Percentiles rank a stretch among this genome's conserved stretches.
Conservation (phyloP, 2,113 vertebrate species). For the Cyphomyrus discorhynchus region DNA sequence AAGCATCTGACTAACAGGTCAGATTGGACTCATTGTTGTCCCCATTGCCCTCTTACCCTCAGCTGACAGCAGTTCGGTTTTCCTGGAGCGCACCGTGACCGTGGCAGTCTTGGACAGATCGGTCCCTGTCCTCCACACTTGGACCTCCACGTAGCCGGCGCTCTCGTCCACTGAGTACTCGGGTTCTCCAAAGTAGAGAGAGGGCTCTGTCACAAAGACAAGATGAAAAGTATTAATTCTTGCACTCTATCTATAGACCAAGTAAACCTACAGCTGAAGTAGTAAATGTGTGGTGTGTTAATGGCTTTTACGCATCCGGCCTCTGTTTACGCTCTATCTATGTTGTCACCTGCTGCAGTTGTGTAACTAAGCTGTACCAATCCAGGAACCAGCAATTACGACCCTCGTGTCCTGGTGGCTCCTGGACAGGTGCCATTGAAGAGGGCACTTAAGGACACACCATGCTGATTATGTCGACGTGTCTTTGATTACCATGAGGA, state of each 20-base stretch:
- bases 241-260: background rate
- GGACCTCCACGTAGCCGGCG: constrained; percentile 66
- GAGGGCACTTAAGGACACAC: background rate
- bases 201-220: constrained; percentile 56
- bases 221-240: background rate
- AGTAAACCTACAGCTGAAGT: background rate
- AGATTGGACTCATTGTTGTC: background rate
- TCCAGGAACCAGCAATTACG: constrained; percentile 12
- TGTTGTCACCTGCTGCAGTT: constrained; percentile 9
- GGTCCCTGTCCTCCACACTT: constrained; percentile 71
- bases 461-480: background rate
- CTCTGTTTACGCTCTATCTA: background rate
- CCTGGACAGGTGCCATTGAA: background rate
- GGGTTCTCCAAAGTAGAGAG: constrained; percentile 64
- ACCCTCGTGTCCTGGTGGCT: background rate
- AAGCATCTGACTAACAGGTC: background rate
- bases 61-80: constrained; percentile 66
- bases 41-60: constrained; percentile 59
- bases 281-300: background rate
- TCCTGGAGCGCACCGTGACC: constrained; percentile 65
- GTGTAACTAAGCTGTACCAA: too few species aligned
- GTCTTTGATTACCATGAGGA: background rate
- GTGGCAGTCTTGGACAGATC: constrained; percentile 73
- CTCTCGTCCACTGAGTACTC: constrained; percentile 68
- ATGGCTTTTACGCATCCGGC: background rate